A percentile compares a stretch with the other conserved stretches of the same genome.
phyloP scores from a whole-genome alignment of 2,888 invertebrate genomes.

The Allophyes oxyacanthae region DNA sequence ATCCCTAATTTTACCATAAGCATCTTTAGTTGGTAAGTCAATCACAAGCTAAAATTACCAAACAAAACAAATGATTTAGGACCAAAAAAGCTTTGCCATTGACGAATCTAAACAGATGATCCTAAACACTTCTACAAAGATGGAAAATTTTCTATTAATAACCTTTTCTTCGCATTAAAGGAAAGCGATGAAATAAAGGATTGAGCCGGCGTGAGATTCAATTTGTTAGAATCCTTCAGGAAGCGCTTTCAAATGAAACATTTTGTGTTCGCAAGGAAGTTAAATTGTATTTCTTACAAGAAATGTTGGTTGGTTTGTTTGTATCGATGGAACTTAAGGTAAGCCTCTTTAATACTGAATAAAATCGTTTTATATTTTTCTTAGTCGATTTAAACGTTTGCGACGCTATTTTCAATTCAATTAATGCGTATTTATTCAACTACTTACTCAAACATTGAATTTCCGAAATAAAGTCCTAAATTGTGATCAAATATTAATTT shows the following conservation, averaged over 20 bases:
- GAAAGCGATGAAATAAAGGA: slow-evolving; percentile 83
- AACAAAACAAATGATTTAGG: slow-evolving; percentile 54
- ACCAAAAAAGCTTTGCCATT: slow-evolving; percentile 58
- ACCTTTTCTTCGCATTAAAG: slow-evolving; percentile 80
- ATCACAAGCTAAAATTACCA: slow-evolving; percentile 29
- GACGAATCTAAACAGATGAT: slow-evolving; percentile 72
- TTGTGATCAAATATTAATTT: slow-evolving; percentile 8
- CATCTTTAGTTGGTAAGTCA: too few species aligned
- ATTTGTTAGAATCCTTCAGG: slow-evolving; percentile 84
- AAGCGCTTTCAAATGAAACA: slow-evolving; percentile 84
- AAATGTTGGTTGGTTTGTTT: slow-evolving; percentile 73
- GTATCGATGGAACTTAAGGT: slow-evolving; percentile 69
- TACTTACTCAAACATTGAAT: too few species aligned
- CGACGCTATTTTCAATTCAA: background rate
- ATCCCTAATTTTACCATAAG: too few species aligned
- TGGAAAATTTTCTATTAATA: slow-evolving; percentile 84
- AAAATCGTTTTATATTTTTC: slow-evolving; percentile 64
- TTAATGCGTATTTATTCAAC: too few species aligned
- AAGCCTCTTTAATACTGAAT: slow-evolving; percentile 71
- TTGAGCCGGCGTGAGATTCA: slow-evolving; percentile 84
- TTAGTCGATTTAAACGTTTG: slow-evolving; percentile 22
- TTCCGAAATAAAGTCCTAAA: too few species aligned
- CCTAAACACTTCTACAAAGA: slow-evolving; percentile 67
- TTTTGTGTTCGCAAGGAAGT: slow-evolving; percentile 80
- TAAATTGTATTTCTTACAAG: slow-evolving; percentile 85